A percentile compares a stretch with the other conserved stretches of the same genome.
Conservation (phyloP, 2,888 invertebrate species). For the Hipparchia sbordonii region DNA sequence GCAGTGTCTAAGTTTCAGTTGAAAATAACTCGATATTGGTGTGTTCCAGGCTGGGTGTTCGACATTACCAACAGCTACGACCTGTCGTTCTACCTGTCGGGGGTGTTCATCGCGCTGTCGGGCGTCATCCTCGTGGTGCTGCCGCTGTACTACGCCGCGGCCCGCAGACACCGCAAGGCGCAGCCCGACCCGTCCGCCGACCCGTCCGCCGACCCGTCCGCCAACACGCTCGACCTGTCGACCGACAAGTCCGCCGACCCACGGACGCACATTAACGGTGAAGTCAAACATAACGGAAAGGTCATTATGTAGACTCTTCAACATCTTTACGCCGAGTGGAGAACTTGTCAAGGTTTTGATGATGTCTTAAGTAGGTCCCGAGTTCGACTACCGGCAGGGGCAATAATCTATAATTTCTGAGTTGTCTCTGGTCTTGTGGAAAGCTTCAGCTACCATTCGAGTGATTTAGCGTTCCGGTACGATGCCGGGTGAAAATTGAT, state of each 20-base stretch:
- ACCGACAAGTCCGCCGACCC: background rate
- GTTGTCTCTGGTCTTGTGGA: no score
- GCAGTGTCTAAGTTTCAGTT: no score
- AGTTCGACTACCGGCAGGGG: no score
- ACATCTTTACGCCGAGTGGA: no score
- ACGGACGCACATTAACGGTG: conserved; percentile 44
- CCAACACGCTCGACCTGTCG: background rate
- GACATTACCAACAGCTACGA: conserved; percentile 90
- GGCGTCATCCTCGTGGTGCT: conserved; percentile 83
- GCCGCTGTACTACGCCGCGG: conserved; percentile 51
- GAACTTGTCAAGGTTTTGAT: no score
- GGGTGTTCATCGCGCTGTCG: conserved; percentile 89
- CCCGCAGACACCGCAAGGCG: conserved; percentile 28
- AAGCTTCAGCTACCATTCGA: no score
- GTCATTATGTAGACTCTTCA: background rate
- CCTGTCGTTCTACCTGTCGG: conserved; percentile 91
- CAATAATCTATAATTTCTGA: no score
- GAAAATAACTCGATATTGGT: background rate
- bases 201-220: background rate
- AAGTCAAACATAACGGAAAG: conserved; percentile 35
- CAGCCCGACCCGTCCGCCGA: conserved; percentile 15
- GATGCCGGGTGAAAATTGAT: no score
- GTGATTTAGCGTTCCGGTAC: no score
- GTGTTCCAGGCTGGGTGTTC: conserved; percentile 88
- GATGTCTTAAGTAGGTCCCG: no score